A percentile compares a stretch with the other conserved stretches of the same genome.
These are phyloP conservation scores for Amblyornis subalaris DNA, from an alignment of 2,113 vertebrate species.

Conservation along the genomic window DNA sequence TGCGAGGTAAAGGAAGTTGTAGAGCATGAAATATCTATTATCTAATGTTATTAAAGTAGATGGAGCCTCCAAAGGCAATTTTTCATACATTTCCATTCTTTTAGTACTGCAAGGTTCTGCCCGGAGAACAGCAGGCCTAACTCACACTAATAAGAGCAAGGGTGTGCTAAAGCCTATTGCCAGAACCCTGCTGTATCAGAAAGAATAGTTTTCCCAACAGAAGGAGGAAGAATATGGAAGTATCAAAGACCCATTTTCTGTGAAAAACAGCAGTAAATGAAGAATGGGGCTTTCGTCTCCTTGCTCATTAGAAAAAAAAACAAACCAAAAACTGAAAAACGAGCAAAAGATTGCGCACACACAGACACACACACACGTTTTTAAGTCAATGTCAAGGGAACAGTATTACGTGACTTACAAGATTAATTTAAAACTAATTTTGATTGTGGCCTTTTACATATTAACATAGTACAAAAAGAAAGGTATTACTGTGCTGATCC, in stretches of 20 bases:
- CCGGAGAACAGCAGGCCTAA: neutral
- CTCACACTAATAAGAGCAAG: neutral
- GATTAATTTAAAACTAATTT: neutral
- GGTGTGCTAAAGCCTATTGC: neutral
- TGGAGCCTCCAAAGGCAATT: neutral
- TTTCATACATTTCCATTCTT: neutral
- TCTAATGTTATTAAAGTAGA: neutral
- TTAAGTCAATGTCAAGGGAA: neutral
- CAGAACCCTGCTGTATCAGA: neutral
- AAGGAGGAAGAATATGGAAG: neutral
- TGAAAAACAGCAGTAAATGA: conserved; percentile 15
- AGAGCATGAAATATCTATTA: neutral
- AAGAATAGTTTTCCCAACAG: neutral
- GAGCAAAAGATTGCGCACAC: neutral
- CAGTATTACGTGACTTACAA: neutral
- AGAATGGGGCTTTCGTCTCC: neutral
- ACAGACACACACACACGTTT: neutral
- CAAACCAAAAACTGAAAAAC: neutral
- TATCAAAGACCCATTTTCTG: neutral
- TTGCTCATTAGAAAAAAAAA: neutral
- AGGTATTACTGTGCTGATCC: neutral
- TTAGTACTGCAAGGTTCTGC: neutral
- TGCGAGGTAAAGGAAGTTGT: neutral
- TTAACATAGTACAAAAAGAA: neutral
- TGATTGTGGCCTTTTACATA: neutral